Conservation (phyloP, 1,140 invertebrate species). For the Pantala flavescens region DNA sequence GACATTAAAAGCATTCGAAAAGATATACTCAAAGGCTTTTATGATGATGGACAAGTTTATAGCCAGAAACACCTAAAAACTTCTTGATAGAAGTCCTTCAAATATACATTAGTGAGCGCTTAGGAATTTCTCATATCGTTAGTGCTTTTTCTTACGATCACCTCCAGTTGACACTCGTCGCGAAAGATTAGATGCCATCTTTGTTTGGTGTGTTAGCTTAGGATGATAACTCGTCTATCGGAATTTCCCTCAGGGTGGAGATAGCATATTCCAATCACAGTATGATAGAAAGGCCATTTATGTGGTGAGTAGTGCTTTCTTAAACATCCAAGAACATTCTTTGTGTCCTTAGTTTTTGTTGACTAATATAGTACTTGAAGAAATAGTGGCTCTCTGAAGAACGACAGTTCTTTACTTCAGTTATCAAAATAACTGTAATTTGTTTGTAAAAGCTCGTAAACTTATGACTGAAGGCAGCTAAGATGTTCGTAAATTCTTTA, state of each 20-base stretch:
- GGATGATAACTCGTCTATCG: background rate
- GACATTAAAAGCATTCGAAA: background rate
- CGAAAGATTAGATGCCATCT: background rate
- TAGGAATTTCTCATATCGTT: constrained; percentile 1
- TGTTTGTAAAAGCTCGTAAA: no score
- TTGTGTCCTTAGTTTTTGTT: no score
- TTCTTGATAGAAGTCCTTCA: background rate
- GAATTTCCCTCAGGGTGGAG: background rate
- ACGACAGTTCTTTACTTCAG: no score
- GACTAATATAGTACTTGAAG: no score
- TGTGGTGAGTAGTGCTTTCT: background rate
- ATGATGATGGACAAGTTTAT: background rate
- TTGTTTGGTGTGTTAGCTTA: background rate
- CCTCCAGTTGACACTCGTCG: constrained; percentile 2
- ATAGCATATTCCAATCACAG: background rate
- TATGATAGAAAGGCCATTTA: background rate
- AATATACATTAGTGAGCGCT: background rate
- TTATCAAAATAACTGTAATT: no score
- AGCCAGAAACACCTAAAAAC: background rate
- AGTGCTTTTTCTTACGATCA: background rate
- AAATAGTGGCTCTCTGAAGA: no score
- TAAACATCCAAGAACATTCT: no score
- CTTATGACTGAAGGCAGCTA: no score
- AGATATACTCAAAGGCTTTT: background rate
- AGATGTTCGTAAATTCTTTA: no score